A percentile compares a stretch with the other conserved stretches of the same genome.
These are phyloP conservation scores for Drosophila cognata DNA, from an alignment of 2,888 invertebrate genomes.

Conservation along the genomic window DNA sequence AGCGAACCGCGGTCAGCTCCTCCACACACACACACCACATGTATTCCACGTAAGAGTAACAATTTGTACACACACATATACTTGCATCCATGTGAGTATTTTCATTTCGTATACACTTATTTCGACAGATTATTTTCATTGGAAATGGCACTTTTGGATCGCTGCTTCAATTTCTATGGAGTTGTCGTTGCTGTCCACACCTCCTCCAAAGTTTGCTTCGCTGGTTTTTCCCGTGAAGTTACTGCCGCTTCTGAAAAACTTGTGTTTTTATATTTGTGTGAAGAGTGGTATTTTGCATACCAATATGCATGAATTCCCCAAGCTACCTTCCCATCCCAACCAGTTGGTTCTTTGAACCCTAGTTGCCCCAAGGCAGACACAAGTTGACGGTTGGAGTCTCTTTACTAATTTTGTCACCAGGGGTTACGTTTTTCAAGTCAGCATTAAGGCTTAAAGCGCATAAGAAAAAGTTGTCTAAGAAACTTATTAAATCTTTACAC, in stretches of 20 bases:
- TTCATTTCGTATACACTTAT: slow-evolving; percentile 13
- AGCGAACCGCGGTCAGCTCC: slow-evolving; percentile 43
- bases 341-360: slow-evolving; percentile 31
- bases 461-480: neutral
- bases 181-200: slow-evolving; percentile 12
- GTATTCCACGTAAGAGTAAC: slow-evolving; percentile 8
- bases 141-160: slow-evolving; percentile 51
- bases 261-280: slow-evolving; percentile 23
- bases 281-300: slow-evolving; percentile 46
- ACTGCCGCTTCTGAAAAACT: slow-evolving; percentile 31
- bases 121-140: slow-evolving; percentile 47
- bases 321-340: neutral
- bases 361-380: slow-evolving; percentile 15
- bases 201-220: slow-evolving; percentile 34
- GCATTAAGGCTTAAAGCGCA: neutral
- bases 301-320: slow-evolving; percentile 30
- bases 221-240: slow-evolving; percentile 38
- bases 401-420: neutral
- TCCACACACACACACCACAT: neutral
- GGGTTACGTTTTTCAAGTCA: slow-evolving; percentile 3
- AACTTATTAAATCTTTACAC: neutral
- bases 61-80: slow-evolving; percentile 3
- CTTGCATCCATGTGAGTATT: neutral
- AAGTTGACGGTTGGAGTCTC: slow-evolving; percentile 7
- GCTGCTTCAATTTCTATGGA: slow-evolving; percentile 32